Base-by-base conservation (phyloP, 2,888 invertebrate species). In the Drosophila atripex region DNA sequence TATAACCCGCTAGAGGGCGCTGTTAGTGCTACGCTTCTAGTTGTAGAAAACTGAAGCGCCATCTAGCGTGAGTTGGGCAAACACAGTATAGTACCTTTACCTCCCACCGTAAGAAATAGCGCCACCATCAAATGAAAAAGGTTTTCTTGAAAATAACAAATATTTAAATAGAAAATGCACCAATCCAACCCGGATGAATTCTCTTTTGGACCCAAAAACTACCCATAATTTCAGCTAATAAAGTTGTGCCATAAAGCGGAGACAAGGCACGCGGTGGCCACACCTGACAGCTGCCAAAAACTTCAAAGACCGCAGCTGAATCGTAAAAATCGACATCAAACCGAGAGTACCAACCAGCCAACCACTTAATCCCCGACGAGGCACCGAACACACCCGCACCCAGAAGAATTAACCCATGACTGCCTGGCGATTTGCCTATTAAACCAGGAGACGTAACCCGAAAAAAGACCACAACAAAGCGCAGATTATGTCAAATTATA, bases 401-500 rank as follows among this genome's bases (percentile, higher is more conserved):
- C 51, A 53, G 28, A 53, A 16, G 45, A 43, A 55, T 57, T 60
- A 69, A 77, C 71, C 73, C 76, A 46, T 63, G 63, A 52, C 64
- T 46, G 66, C 46, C 51, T 11, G 30, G 38, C 64, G 39, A 71
- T 71, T 71, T 71, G 70, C 47, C 70, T 71, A 71, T 71, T 63
- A 63, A 63, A 71, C 39, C 41, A 4, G 39, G 50, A 35, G 50
- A 49, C 61, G 47, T 61, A 61, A 49, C 30, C 61, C 43, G 9
- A 18, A 35, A 45, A 21, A 64, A 55, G 58, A 73, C 71, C 73
- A 76, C 68, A 80, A 84, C 80, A 86, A 86, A 75, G 71, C 69
- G 68, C 65, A 79, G 88, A 85, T 87, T 87, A 85, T 85, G 76
- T 76, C 83, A 86, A 88, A 79, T 84, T 79, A 71, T 80, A 87